A percentile compares a stretch with the other conserved stretches of the same genome.
These are phyloP conservation scores for Rhegmatorhina hoffmannsi DNA, from an alignment of 2,113 vertebrate genomes.

Conservation along the genomic window DNA sequence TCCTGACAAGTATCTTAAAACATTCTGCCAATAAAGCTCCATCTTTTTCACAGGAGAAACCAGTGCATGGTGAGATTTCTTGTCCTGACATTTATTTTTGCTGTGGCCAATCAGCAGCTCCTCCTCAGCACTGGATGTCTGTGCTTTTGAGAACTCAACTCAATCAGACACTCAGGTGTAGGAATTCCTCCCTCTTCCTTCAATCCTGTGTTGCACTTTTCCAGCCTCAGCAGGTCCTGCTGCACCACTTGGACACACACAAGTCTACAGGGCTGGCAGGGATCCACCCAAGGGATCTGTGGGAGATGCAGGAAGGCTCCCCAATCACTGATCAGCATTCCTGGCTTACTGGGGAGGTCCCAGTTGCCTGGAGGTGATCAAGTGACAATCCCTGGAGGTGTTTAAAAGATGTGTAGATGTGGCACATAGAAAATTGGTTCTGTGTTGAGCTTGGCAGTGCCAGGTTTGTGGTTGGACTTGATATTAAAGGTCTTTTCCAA, in stretches of 20 bases:
- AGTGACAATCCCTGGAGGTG: not conserved
- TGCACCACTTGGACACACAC: not conserved
- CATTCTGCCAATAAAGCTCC: not conserved
- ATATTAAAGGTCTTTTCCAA: not conserved
- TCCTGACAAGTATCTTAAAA: slow-evolving; percentile 20
- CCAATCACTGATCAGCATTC: not conserved
- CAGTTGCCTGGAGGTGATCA: not conserved
- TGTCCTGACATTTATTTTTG: not conserved
- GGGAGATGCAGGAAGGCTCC: not conserved
- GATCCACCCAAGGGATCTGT: not conserved
- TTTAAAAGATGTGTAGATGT: not conserved
- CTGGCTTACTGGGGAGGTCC: not conserved
- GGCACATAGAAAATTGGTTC: not conserved
- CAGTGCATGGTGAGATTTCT: not conserved
- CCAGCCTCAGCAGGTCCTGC: not conserved
- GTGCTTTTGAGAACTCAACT: not conserved
- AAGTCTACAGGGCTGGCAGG: not conserved
- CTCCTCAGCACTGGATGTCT: not conserved
- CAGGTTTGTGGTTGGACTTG: not conserved
- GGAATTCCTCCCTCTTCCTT: not conserved
- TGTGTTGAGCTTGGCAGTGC: not conserved
- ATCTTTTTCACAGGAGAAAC: not conserved
- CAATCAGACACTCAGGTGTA: not conserved
- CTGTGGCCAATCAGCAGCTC: not conserved
- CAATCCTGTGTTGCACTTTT: not conserved